Evolutionary conservation across 2,113 vertebrate genomes (phyloP), one percentile per base, ranked within the genome.

Genomic region (Microcebus ravelobensis): DNA sequence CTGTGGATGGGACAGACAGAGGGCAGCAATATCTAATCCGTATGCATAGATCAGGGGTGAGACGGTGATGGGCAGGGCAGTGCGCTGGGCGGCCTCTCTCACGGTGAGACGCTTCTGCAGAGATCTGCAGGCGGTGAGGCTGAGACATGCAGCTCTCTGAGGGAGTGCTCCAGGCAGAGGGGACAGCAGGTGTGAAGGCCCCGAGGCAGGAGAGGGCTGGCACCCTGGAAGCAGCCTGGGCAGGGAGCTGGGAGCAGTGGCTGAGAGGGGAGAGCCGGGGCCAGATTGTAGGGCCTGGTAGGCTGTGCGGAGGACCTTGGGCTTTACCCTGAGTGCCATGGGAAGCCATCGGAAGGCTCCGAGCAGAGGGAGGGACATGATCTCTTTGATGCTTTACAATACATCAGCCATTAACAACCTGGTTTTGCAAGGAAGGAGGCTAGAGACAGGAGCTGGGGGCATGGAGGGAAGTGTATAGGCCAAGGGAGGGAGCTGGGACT

Each of bases 51-150:
- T 31, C 50, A 67, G 42, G 68, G 50, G 13, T 10, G 36, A 68
- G 48, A 8, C 6, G 29, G 34, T 1, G n/a, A 3, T 0, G 55
- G 50, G 25, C 61, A 29, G 61, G 70, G 12, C n/a, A 39, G 76
- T 0, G 1, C 50, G 50, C 39, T 34, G 3, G 23, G 71, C 85
- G 65, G 5, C 20, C 31, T 15, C 50, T 70, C 11, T 73, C 14
- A 8, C 4, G 12, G 31, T 17, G 13, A 12, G 76, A 11, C 0
- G 0, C 45, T 42, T 21, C 63, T 36, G 5, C 23, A 27, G 29
- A 65, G 57, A 67, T 86, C 34, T 20, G 31, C 45, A 67, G 80
- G 50, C 10, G 6, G 12, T 5, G 5, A 45, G 34, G 18, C 63
- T 31, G 59, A 92, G 39, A 31, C 70, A 31, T 14, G 8, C 7